Conservation (phyloP, 2,113 vertebrate genomes). For the Ovibos moschatus region DNA sequence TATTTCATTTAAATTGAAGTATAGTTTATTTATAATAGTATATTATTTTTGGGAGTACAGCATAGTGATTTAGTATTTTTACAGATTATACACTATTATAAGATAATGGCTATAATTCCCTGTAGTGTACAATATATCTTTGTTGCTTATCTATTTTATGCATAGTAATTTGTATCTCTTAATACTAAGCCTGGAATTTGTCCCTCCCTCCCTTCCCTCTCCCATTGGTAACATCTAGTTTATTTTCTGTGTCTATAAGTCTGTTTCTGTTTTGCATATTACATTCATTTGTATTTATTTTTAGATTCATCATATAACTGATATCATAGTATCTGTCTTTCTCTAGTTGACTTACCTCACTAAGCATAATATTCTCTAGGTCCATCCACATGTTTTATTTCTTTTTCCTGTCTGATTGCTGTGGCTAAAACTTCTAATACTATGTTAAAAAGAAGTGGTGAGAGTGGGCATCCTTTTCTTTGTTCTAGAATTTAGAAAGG, state of each 20-base stretch:
- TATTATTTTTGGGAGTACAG: neutral
- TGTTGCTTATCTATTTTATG: neutral
- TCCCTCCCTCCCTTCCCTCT: neutral
- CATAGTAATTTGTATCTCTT: neutral
- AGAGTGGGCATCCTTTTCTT: neutral
- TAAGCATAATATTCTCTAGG: neutral
- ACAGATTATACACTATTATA: neutral
- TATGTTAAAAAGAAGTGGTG: neutral
- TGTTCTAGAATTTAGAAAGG: neutral
- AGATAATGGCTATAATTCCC: neutral
- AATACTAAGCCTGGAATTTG: neutral
- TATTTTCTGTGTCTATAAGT: neutral
- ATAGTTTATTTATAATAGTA: neutral
- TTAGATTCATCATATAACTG: neutral
- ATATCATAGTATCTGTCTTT: neutral
- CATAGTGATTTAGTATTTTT: neutral
- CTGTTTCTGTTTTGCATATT: neutral
- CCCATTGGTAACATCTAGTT: neutral
- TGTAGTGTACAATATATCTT: neutral
- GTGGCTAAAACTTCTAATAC: neutral
- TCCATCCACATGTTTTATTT: neutral
- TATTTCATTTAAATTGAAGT: neutral
- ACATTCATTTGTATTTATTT: neutral
- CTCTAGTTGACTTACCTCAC: neutral
- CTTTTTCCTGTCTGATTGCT: neutral